Base-by-base conservation (phyloP, 1,140 invertebrate genomes). In the Euura saliciscinereae region DNA sequence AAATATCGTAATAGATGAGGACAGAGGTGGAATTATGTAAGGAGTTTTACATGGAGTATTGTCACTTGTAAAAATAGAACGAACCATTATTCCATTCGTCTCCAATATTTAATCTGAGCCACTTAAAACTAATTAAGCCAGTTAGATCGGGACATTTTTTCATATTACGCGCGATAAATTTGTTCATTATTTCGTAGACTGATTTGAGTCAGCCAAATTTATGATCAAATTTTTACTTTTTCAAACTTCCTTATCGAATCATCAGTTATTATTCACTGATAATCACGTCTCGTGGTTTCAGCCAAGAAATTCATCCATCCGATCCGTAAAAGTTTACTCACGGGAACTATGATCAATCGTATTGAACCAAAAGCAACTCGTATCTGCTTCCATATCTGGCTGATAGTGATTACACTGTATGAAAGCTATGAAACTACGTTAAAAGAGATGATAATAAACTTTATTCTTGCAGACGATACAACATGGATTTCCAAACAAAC, bases 401-500 rank as follows among this genome's bases (percentile, higher is more conserved):
- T 28, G 28, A 28, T 28, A 28, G 28, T 28, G 28, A 28, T 28
- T 28, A 28, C 28, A 28, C 28, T 28, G 28, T 28, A 28, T 1
- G 28, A 28, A 28, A 28, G 28, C 28, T 28, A 28, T 28, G 28
- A 28, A 28, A 28, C 28, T 28, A 1, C 28, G 28, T 28, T 28
- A 28, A 28, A 28, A 28, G 1, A 28, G 28, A 28, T 28, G 1
- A 28, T 45, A 72, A 68, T 13, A 71, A 68, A 74, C 70, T 83
- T 87, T 77, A 82, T 76, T 87, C 85, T 91, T 90, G 75, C 88
- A 99, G 97, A 97, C 96, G 78, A 91, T 95, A 7, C 95, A 97
- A 80, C 97, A 99, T 94, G 98, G 98, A 77, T 99, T 99, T 89
- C 97, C 97, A 46, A 95, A 96, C 85, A 96, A 96, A 88, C 96